Evolutionary conservation across 2,797 vertebrate species (phyloP).

Genomic region (Mustela erminea): DNA sequence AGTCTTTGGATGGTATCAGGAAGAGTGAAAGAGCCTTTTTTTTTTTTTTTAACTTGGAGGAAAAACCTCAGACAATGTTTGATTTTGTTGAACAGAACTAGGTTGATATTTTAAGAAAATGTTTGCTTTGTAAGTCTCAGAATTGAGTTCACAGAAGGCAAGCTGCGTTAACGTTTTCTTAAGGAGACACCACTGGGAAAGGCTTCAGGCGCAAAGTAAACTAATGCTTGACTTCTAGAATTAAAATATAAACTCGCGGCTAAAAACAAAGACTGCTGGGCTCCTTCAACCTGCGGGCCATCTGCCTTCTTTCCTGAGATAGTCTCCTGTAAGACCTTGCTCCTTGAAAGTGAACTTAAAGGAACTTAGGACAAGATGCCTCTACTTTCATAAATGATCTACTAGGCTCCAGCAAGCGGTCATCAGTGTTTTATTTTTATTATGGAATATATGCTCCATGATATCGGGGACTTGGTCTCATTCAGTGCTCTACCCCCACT

Average conservation of each 20-base stretch:
- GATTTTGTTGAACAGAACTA: conserved; percentile 1
- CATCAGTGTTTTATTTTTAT: background rate
- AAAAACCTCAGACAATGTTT: background rate
- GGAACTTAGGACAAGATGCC: background rate
- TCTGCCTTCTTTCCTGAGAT: background rate
- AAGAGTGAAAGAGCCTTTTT: background rate
- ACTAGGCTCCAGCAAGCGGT: background rate
- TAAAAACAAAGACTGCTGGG: background rate
- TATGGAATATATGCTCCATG: background rate
- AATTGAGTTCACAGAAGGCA: background rate
- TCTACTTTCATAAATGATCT: background rate
- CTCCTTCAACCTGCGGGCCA: background rate
- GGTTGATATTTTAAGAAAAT: conserved; percentile 50
- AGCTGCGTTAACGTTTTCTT: conserved; percentile 17
- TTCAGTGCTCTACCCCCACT: background rate
- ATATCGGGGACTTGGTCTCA: background rate
- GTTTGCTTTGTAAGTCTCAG: background rate
- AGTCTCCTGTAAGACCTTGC: background rate
- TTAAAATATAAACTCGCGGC: background rate
- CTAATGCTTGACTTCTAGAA: conserved; percentile 6
- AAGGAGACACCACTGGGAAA: conserved; percentile 21
- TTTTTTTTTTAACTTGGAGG: background rate
- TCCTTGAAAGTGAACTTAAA: background rate
- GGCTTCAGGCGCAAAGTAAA: background rate
- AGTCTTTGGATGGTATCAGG: background rate